Percentiles rank a stretch among this genome's conserved stretches.
Evolutionary conservation across 2,888 invertebrate species (phyloP).

Genomic region (Hypomecis punctinalis): DNA sequence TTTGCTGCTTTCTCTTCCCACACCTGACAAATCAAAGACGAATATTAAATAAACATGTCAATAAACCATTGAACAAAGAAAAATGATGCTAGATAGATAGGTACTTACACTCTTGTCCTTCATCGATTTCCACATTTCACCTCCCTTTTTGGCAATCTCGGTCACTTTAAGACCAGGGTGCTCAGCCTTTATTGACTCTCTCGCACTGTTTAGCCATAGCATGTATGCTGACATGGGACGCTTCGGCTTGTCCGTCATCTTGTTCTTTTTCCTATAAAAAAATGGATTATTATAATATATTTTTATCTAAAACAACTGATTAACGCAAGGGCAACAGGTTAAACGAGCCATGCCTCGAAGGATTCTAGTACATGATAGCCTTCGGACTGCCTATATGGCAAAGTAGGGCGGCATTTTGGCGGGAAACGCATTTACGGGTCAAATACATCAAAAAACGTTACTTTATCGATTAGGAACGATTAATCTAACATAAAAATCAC

Average conservation of each 20-base stretch:
- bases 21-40: constrained; percentile 82
- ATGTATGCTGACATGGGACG: constrained; percentile 97
- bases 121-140: constrained; percentile 97
- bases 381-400: constrained; percentile 60
- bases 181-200: constrained; percentile 95
- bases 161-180: constrained; percentile 96
- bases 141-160: constrained; percentile 97
- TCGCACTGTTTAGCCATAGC: constrained; percentile 96
- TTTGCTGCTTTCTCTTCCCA: constrained; percentile 96
- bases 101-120: constrained; percentile 92
- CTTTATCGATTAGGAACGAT: constrained; percentile 34
- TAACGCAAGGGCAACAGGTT: constrained; percentile 64
- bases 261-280: constrained; percentile 84
- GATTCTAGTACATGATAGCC: constrained; percentile 55
- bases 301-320: constrained; percentile 41
- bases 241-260: constrained; percentile 96
- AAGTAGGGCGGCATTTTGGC: constrained; percentile 81
- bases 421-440: constrained; percentile 73
- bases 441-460: constrained; percentile 40
- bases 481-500: constrained; percentile 43
- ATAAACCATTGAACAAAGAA: constrained; percentile 5
- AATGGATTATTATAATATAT: constrained; percentile 40
- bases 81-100: constrained; percentile 22
- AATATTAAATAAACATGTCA: constrained; percentile 15
- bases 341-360: constrained; percentile 58